phyloP scores from a whole-genome alignment of 1,140 invertebrate genomes.

The Microplitis mediator region DNA sequence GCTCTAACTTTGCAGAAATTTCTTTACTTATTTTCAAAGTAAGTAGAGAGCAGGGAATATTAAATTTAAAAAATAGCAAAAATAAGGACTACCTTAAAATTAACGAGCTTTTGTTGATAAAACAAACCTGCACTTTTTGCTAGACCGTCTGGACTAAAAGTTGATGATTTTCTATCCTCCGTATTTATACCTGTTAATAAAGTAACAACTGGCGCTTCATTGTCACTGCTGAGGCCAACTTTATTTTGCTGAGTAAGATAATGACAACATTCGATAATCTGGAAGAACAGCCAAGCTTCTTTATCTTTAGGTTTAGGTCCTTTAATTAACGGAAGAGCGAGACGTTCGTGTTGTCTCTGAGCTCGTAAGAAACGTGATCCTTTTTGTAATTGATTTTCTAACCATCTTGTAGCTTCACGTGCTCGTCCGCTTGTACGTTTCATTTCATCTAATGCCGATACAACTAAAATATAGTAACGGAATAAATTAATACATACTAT shows the following conservation, averaged over 20 bases:
- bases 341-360: slow-evolving; percentile 79
- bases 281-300: slow-evolving; percentile 71
- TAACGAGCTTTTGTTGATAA: no score
- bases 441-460: slow-evolving; percentile 83
- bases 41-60: background rate
- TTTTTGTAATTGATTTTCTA: slow-evolving; percentile 82
- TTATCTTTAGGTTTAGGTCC: slow-evolving; percentile 71
- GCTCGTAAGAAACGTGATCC: slow-evolving; percentile 83
- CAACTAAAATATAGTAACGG: slow-evolving; percentile 66
- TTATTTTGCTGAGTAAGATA: slow-evolving; percentile 70
- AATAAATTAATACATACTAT: slow-evolving; percentile 26
- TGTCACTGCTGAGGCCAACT: slow-evolving; percentile 56
- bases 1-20: no score
- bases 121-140: slow-evolving; percentile 65
- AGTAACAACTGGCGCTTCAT: slow-evolving; percentile 65
- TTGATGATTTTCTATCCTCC: slow-evolving; percentile 46
- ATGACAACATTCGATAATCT: slow-evolving; percentile 75
- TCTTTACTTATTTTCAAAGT: no score
- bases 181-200: slow-evolving; percentile 64
- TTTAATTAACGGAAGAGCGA: slow-evolving; percentile 77
- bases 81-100: no score
- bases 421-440: slow-evolving; percentile 80
- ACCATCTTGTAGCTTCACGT: slow-evolving; percentile 88
- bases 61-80: background rate
- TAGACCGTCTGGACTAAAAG: slow-evolving; percentile 61